Conservation (phyloP, 64 coral and sea anemone species). For the Actinia tenebrosa region DNA sequence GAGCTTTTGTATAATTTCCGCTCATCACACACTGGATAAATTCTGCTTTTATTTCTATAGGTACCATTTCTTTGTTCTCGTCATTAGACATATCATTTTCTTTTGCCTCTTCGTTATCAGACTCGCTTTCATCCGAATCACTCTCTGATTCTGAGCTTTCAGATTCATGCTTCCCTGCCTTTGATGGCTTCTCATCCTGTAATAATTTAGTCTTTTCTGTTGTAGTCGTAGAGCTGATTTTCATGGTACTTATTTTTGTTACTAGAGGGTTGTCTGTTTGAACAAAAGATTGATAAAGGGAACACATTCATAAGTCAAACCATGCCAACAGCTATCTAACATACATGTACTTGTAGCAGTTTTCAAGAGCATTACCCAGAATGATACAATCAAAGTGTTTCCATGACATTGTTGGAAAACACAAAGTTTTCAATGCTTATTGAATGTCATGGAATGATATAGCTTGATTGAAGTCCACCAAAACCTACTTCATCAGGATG, state of each 20-base stretch:
- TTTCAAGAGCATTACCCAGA: too few relatives aligned
- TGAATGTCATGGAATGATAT: too few relatives aligned
- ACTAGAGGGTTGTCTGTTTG: background rate
- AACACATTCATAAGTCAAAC: background rate
- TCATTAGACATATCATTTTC: background rate
- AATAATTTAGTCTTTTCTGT: background rate
- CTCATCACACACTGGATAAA: conserved; percentile 76
- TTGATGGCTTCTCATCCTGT: background rate
- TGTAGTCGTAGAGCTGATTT: background rate
- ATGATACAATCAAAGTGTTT: too few relatives aligned
- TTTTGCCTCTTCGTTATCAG: background rate
- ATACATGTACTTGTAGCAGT: too few relatives aligned
- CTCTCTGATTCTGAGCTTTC: conserved; percentile 35
- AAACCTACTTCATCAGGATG: too few relatives aligned
- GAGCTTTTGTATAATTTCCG: conserved; percentile 74
- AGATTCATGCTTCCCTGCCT: background rate
- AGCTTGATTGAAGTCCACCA: too few relatives aligned
- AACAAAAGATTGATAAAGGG: background rate
- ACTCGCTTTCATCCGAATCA: conserved; percentile 24
- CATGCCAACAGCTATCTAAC: background rate
- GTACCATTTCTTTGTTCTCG: conserved; percentile 33
- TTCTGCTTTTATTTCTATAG: conserved; percentile 76
- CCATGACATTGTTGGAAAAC: too few relatives aligned
- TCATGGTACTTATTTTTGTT: background rate
- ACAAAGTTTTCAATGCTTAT: too few relatives aligned